phyloP scores from a whole-genome alignment of 1,140 invertebrate genomes.

The Aphidius ervi region DNA sequence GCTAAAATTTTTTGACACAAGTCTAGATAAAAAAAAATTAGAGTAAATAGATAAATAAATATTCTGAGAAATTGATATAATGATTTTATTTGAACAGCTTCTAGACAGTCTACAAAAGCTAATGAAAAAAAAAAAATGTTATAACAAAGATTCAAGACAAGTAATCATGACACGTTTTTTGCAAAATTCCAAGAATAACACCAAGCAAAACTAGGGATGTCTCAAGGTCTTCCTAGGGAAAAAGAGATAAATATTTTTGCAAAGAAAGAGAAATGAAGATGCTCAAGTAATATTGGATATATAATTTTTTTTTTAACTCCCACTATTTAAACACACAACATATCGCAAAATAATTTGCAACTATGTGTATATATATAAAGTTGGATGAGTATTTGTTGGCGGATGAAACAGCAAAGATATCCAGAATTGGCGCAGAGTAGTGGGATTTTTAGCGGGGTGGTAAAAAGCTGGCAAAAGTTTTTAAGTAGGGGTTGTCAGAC shows the following conservation, averaged over 20 bases:
- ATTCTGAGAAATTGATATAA: no score
- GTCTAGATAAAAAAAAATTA: no score
- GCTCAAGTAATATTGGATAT: no score
- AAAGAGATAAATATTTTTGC: conserved; percentile 9
- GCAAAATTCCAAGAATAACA: conserved; percentile 21
- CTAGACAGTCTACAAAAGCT: background rate
- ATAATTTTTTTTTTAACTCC: no score
- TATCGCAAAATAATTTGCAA: background rate
- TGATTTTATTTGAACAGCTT: no score
- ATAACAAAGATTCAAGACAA: no score
- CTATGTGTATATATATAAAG: no score
- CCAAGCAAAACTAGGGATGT: conserved; percentile 18
- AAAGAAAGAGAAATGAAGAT: background rate
- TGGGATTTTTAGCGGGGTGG: conserved; percentile 11
- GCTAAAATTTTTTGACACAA: no score
- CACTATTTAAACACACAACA: background rate
- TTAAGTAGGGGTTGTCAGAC: conserved; percentile 28
- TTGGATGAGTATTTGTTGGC: conserved; percentile 25
- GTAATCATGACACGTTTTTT: background rate
- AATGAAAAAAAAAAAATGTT: no score
- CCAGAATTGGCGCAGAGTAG: background rate
- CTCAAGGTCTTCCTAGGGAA: conserved; percentile 24
- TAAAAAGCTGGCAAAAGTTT: conserved; percentile 5
- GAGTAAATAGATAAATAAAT: no score
- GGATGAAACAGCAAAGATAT: conserved; percentile 26